Percentiles rank a stretch among this genome's conserved stretches.
These are phyloP conservation scores for Drosophila santomea DNA, from an alignment of 1,140 invertebrate genomes.

Conservation along the genomic window DNA sequence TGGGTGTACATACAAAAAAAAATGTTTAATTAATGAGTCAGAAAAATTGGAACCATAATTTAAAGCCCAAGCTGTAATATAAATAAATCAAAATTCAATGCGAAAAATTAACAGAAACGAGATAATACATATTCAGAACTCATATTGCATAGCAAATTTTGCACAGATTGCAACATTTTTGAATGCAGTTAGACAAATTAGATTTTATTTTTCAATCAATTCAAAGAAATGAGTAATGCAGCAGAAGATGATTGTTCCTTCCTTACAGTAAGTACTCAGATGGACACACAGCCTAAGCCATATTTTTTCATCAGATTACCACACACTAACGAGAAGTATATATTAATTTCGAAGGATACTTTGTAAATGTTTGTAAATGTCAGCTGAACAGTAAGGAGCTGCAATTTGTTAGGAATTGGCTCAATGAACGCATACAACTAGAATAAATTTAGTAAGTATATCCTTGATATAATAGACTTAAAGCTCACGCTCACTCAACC, in stretches of 20 bases:
- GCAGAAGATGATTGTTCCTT: conserved; percentile 64
- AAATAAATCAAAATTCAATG: conserved; percentile 29
- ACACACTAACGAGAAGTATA: conserved; percentile 16
- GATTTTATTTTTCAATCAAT: neutral
- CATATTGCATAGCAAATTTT: neutral
- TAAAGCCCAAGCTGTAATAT: neutral
- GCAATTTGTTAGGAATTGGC: conserved; percentile 65
- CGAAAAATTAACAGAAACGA: neutral
- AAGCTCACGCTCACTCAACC: conserved; percentile 29
- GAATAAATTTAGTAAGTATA: conserved; percentile 39
- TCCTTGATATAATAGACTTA: conserved; percentile 54
- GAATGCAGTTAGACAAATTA: neutral
- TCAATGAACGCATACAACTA: conserved; percentile 55
- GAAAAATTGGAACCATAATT: neutral
- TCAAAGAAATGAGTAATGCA: conserved; percentile 5
- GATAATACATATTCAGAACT: neutral
- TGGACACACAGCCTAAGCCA: conserved; percentile 7
- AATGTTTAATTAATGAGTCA: neutral
- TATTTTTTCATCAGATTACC: conserved; percentile 24
- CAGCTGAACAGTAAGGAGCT: conserved; percentile 8
- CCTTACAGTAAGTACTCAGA: conserved; percentile 66
- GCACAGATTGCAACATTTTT: neutral
- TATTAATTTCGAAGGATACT: conserved; percentile 38
- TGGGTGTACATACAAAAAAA: too few relatives aligned
- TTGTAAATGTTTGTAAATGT: conserved; percentile 70